Base-by-base conservation (phyloP, 2,888 invertebrate species). In the Nephrotoma guestfalica region DNA sequence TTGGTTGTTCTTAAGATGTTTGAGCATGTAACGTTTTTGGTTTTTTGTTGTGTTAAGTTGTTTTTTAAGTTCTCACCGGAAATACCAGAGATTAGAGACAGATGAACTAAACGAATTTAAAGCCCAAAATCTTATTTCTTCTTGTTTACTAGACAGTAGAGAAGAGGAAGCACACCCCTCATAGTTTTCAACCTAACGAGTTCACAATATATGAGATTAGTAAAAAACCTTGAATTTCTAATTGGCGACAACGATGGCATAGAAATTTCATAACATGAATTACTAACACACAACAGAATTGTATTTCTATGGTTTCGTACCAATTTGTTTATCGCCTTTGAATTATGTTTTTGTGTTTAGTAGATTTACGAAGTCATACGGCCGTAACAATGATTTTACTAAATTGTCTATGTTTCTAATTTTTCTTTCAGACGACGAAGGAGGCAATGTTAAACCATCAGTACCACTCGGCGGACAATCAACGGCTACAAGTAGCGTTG, bases 391-490 rank as follows among this genome's bases (percentile, higher is more conserved):
- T 45, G 43, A 30, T 2, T 85, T 87, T 45, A 71, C 30, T 71
- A 9, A 13, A 84, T 41, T 84, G 18, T 85, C 41, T 86, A 57
- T 41, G 43, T 40, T 71, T 51, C 30, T 84, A 5, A n/a, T n/a
- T n/a, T n/a, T 86, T 41, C 51, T 86, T 87, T 2, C 86, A 96
- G 96, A 96, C 91, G 96, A 96, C 89, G 96, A 96, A 92, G 94
- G 94, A 41, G 94, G 94, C 87, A 93, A 93, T 89, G 93, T 95
- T 88, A 95, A 95, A 90, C 94, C 94, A 2, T 0, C 88, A 92
- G 9, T 88, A 6, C 57, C 57, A n/a, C 51, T 86, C 4, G 57
- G 86, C 6, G 41, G 18, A 30, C 15, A 40, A 41, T 41, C 71
- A 11, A 15, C 57, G 42, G 41, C 51, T 9, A 86, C 43, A 6